A percentile compares a stretch with the other conserved stretches of the same genome.
These are phyloP conservation scores for Gymnoscopelus braueri DNA, from an alignment of 2,797 vertebrate species.

Conservation along the genomic window DNA sequence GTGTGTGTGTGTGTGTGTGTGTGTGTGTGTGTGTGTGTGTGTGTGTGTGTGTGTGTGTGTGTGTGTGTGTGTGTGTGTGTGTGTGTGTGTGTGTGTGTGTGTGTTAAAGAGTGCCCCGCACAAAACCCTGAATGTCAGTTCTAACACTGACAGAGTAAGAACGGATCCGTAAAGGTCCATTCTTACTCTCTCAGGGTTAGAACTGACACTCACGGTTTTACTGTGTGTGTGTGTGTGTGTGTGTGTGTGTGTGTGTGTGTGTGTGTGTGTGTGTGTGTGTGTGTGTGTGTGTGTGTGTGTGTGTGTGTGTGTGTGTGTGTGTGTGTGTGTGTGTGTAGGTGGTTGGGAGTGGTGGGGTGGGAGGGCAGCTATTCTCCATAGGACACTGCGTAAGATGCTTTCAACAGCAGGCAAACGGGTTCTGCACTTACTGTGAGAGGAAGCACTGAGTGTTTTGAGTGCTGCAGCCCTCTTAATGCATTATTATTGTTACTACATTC, in stretches of 20 bases:
- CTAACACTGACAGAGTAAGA: too few relatives aligned
- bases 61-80: constrained; percentile 9
- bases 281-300: constrained; percentile 7
- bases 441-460: constrained; percentile 79
- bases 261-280: constrained; percentile 4
- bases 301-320: constrained; percentile 9
- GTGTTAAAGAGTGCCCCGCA: too few relatives aligned
- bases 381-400: constrained; percentile 78
- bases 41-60: constrained; percentile 7
- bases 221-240: constrained; percentile 32
- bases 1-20: constrained; percentile 18
- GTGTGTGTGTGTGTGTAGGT: neutral
- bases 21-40: constrained; percentile 4
- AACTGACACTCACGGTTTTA: constrained; percentile 18
- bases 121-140: too few relatives aligned
- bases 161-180: too few relatives aligned
- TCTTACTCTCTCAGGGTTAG: neutral
- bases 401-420: constrained; percentile 77
- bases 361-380: constrained; percentile 39
- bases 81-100: constrained; percentile 18
- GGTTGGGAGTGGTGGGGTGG: constrained; percentile 3
- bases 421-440: constrained; percentile 82
- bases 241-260: constrained; percentile 18
- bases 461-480: constrained; percentile 81
- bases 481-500: constrained; percentile 85